These are phyloP conservation scores for Hirundo rustica DNA, from an alignment of 2,797 vertebrate genomes.

Conservation along the genomic window DNA sequence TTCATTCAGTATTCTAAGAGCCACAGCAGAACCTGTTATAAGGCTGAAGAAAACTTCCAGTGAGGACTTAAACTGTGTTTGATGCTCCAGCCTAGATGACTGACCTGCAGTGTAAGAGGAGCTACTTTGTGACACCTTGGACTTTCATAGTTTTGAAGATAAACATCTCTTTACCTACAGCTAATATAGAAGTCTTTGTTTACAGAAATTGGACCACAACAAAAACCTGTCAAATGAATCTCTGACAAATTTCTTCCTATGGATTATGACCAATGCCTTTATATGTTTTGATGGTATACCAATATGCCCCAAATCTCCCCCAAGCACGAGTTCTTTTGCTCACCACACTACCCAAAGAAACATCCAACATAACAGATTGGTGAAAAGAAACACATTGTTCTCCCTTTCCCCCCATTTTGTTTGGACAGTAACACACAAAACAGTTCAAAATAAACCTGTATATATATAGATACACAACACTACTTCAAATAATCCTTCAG, in stretches of 20 bases:
- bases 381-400: neutral
- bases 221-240: neutral
- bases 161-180: neutral
- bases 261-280: neutral
- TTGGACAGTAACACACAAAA: neutral
- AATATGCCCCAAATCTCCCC: neutral
- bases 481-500: neutral
- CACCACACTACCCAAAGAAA: neutral
- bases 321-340: neutral
- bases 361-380: neutral
- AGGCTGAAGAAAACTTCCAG: neutral
- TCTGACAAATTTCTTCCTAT: neutral
- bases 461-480: neutral
- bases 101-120: neutral
- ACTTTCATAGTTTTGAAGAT: neutral
- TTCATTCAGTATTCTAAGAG: neutral
- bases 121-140: rapidly evolving
- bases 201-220: neutral
- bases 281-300: neutral
- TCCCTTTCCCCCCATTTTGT: neutral
- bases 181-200: neutral
- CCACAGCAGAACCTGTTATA: neutral
- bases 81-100: neutral
- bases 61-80: neutral
- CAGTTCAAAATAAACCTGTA: neutral